A percentile compares a stretch with the other conserved stretches of the same genome.
Conservation (phyloP, 2,113 vertebrate species). For the Antechinus stuartii region DNA sequence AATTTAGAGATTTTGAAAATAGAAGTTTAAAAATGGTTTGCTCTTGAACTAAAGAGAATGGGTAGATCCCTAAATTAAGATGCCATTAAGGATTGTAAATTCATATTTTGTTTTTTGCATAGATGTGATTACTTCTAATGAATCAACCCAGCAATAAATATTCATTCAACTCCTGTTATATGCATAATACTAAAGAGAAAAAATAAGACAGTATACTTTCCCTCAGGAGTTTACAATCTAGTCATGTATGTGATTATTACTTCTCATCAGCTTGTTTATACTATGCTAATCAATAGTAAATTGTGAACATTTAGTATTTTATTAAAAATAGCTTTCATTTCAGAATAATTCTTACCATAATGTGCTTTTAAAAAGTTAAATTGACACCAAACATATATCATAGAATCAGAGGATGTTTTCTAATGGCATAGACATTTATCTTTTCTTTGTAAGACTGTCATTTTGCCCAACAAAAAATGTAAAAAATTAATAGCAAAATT, state of each 20-base stretch:
- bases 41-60: neutral
- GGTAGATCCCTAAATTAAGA: neutral
- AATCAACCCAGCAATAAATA: neutral
- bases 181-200: neutral
- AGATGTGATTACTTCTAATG: neutral
- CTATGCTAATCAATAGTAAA: neutral
- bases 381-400: neutral
- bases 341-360: neutral
- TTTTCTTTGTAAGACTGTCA: neutral
- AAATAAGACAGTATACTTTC: neutral
- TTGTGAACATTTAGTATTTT: neutral
- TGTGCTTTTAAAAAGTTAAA: neutral
- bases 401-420: neutral
- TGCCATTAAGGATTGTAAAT: neutral
- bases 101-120: neutral
- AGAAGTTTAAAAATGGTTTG: neutral
- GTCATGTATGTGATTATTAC: neutral
- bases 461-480: conserved; percentile 5
- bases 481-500: neutral
- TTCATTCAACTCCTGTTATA: neutral
- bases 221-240: neutral
- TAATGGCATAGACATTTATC: neutral
- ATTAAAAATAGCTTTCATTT: neutral
- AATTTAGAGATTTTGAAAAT: neutral
- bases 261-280: neutral